Base-by-base conservation (phyloP, 2,113 vertebrate species). In the Corythoichthys haematopterus region DNA sequence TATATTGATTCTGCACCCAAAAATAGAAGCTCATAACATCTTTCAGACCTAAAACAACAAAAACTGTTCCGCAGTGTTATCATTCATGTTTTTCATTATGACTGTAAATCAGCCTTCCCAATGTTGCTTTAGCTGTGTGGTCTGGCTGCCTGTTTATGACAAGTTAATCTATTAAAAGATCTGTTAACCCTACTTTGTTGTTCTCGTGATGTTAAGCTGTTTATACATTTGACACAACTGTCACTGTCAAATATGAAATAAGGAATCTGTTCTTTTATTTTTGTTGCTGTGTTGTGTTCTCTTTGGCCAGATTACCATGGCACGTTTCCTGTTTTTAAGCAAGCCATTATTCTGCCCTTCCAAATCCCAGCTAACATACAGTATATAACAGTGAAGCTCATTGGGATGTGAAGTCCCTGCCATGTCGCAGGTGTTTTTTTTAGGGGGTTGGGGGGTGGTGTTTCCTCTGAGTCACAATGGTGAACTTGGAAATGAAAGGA, bases 401-500 rank as follows among this genome's bases (percentile, higher is more conserved):
- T 68, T 66, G 60, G 68, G 55, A 50, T 68, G 69, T 66, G 68
- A 15, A 58, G 51, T 53, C 13, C 33, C 11, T 12, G 20, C 28
- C 11, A 40, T 40, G 63, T 57, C 37, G 36, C 71, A 70, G 40
- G 66, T 67, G 74, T 76, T 69, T 67, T 71, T 56, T 72, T 64
- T 38, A 51, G 66, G 65, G 67, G 20, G 20, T 28, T 28, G 20
- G 20, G 20, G 20, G 20, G 20, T 28, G 20, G 20, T 28, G 55
- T 78, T 82, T 83, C 37, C 61, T 84, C 64, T 82, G 56, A 72
- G 65, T 74, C 70, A 72, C 36, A 71, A 51, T 56, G 1, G 60
- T 43, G 57, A 35, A 77, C 37, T 53, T 69, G 77, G 59, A 75
- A 79, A 72, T 59, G 47, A 71, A 10, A 28, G 76, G 79, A 81